These are phyloP conservation scores for Clarias platycephalus DNA, from an alignment of 2,797 vertebrate genomes.

Conservation along the genomic window DNA sequence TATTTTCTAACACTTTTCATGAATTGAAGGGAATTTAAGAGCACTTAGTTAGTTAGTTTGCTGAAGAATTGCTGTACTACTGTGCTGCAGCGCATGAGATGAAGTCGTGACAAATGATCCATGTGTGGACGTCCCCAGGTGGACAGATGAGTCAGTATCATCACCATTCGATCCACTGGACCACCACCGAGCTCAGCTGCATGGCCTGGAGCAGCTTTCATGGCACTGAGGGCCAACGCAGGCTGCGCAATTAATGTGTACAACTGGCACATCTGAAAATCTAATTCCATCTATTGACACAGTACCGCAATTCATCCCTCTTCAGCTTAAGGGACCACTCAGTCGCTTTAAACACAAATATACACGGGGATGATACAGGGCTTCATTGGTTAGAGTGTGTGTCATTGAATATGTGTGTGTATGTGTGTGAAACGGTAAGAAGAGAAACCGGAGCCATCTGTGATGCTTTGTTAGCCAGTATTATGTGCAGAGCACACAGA, in stretches of 20 bases:
- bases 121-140: slow-evolving; percentile 17
- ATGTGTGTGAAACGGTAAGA: not conserved
- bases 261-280: slow-evolving; percentile 68
- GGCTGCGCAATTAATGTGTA: slow-evolving; percentile 70
- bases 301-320: slow-evolving; percentile 65
- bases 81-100: not conserved
- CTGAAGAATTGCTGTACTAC: not conserved
- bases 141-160: slow-evolving; percentile 38
- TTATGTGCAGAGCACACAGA: not conserved
- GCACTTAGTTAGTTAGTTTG: not conserved
- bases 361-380: slow-evolving; percentile 44
- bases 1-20: not conserved
- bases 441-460: slow-evolving; percentile 22
- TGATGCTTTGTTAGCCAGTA: not conserved
- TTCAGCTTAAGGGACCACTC: slow-evolving; percentile 67
- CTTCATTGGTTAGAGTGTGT: slow-evolving; percentile 3
- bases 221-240: slow-evolving; percentile 62
- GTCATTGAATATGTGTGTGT: slow-evolving; percentile 11
- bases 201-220: slow-evolving; percentile 55
- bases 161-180: slow-evolving; percentile 36
- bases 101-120: not conserved
- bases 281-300: slow-evolving; percentile 64
- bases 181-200: slow-evolving; percentile 45
- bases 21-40: not conserved
- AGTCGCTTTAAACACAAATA: slow-evolving; percentile 68